Percentiles rank a stretch among this genome's conserved stretches.
Evolutionary conservation across 2,888 invertebrate genomes (phyloP).

Genomic region (Tachina fera): DNA sequence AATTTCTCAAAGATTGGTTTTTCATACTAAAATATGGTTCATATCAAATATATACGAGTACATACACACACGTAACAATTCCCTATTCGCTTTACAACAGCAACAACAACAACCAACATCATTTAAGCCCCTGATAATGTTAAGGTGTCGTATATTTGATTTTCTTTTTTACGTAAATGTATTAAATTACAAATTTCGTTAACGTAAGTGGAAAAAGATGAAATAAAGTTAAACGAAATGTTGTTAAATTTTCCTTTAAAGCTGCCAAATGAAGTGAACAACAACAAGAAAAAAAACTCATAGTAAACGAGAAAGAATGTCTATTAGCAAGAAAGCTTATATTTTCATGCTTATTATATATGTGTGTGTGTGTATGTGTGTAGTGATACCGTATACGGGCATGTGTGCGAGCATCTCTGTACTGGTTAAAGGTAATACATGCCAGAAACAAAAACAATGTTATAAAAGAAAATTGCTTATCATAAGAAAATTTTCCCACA

Average conservation of each 20-base stretch:
- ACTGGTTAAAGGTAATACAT: conserved; percentile 58
- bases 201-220: conserved; percentile 59
- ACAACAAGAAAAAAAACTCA: conserved; percentile 12
- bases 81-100: neutral
- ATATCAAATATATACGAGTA: conserved; percentile 13
- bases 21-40: conserved; percentile 6
- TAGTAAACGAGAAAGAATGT: conserved; percentile 12
- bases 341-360: neutral
- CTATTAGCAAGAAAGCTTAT: conserved; percentile 44
- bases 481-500: conserved; percentile 73
- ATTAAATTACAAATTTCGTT: conserved; percentile 62
- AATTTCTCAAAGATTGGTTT: conserved; percentile 52
- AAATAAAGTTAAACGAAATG: conserved; percentile 8
- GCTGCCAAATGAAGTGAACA: conserved; percentile 61
- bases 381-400: neutral
- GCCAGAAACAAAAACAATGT: conserved; percentile 55
- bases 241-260: conserved; percentile 49
- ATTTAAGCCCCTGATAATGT: conserved; percentile 8
- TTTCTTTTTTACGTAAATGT: conserved; percentile 18
- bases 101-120: conserved; percentile 5
- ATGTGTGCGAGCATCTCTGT: conserved; percentile 9
- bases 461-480: conserved; percentile 73
- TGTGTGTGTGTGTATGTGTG: neutral
- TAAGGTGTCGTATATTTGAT: conserved; percentile 57
- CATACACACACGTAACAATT: neutral